Evolutionary conservation across 2,888 invertebrate species (phyloP), one percentile per base, ranked within the genome.

Genomic region (Diarsia rubi): DNA sequence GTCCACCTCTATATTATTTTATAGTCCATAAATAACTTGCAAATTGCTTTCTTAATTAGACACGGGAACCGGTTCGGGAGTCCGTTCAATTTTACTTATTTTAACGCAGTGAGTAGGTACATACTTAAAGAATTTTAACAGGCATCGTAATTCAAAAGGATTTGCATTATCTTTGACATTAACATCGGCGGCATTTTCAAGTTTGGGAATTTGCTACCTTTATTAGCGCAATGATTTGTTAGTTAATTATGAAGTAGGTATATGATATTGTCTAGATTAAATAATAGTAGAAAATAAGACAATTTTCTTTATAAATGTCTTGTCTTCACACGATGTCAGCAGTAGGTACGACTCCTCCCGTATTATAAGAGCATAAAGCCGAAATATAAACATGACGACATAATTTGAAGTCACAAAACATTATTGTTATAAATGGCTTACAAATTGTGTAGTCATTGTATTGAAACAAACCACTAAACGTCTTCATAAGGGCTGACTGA

Each of bases 41-140:
- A 93, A 95, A 95, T 95, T 94, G 94, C 93, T 93, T 95, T 94
- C 93, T 95, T 96, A 95, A 95, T 96, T 95, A 96, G 92, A 88
- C 89, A 88, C 89, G 83, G 86, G 84, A 91, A 93, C 94, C 92
- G 90, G 94, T 92, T 88, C 76, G 69, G 85, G 72, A 78, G 84
- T 86, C 86, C 83, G 89, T 88, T 90, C 87, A 89, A 91, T 91
- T 91, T 89, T 79, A 88, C 83, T 86, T 89, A 88, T 88, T 90
- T 90, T 87, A 90, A 76, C 60, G 27, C 42, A 62, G 42, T 60
- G 59, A 60, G 37, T 37, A 27, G 60, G 70, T 76, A 68, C 87
- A 88, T 88, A 86, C 86, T 83, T 83, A 78, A 85, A 63, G 78
- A 83, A 85, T 82, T 79, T 85, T 82, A 82, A 87, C 79, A 65